Evolutionary conservation across 2,797 vertebrate species (phyloP).

Genomic region (Molossus alvarezi): DNA sequence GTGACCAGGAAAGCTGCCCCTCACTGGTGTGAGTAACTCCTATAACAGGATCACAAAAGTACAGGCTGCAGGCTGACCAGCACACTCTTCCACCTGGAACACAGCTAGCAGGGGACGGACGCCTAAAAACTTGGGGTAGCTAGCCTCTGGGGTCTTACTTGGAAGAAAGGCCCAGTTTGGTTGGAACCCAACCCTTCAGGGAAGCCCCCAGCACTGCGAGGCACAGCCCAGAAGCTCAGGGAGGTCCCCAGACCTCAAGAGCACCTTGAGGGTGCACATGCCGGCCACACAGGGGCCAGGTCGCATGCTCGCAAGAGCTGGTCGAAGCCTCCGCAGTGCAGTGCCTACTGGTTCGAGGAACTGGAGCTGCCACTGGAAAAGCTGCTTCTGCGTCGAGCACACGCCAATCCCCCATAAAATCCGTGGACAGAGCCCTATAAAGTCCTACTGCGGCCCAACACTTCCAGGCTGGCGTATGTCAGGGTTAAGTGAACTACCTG

Average conservation of each 20-base stretch:
- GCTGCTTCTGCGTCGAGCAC: constrained; percentile 2
- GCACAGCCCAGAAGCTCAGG: not conserved
- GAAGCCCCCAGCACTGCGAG: not conserved
- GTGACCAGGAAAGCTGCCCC: not conserved
- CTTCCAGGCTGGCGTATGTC: not conserved
- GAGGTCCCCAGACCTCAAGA: too few species aligned
- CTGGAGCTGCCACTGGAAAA: not conserved
- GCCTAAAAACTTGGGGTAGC: not conserved
- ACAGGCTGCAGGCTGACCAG: not conserved
- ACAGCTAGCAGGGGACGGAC: not conserved
- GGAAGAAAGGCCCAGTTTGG: not conserved
- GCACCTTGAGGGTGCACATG: not conserved
- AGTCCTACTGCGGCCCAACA: not conserved
- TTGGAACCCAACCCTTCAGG: not conserved
- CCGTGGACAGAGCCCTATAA: not conserved
- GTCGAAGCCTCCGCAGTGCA: not conserved
- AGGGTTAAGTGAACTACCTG: not conserved
- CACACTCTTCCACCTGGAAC: not conserved
- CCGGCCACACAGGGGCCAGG: not conserved
- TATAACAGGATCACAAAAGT: not conserved
- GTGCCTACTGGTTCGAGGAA: not conserved
- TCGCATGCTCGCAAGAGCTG: not conserved
- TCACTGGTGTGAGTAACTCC: not conserved
- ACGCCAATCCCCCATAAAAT: not conserved
- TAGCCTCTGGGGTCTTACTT: not conserved